Conservation (phyloP, 2,113 vertebrate species). For the Pithys albifrons region DNA sequence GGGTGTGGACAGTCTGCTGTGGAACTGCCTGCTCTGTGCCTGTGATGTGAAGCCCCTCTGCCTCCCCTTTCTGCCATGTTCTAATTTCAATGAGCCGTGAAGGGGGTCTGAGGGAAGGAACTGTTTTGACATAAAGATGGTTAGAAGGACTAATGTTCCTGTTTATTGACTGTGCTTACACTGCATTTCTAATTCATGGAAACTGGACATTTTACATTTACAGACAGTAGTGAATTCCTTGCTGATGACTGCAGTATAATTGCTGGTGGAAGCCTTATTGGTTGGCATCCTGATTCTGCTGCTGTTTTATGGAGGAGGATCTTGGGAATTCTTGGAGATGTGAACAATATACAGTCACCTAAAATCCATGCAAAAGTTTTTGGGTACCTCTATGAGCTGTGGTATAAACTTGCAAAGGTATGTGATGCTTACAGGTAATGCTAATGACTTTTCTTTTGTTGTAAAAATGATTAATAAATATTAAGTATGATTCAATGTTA, state of each 20-base stretch:
- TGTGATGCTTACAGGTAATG: background rate
- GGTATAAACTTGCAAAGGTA: constrained; percentile 98
- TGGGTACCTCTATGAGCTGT: constrained; percentile 90
- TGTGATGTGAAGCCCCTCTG: background rate
- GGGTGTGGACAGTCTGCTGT: background rate
- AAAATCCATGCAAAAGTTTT: constrained; percentile 95
- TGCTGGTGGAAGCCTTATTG: constrained; percentile 91
- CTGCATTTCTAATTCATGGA: background rate
- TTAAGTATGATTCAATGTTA: background rate
- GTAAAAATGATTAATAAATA: background rate
- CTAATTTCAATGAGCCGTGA: background rate
- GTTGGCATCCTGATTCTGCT: constrained; percentile 96
- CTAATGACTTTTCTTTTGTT: background rate
- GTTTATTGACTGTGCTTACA: background rate
- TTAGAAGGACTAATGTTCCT: background rate
- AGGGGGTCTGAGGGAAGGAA: background rate
- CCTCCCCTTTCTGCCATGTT: fast-evolving
- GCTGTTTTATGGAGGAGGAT: constrained; percentile 95
- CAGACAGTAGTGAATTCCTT: constrained; percentile 94
- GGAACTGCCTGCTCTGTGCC: background rate
- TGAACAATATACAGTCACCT: constrained; percentile 91
- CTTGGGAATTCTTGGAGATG: constrained; percentile 94
- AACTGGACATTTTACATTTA: background rate
- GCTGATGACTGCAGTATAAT: constrained; percentile 96
- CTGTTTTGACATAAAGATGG: background rate